Conservation (phyloP, 1,140 invertebrate species). For the Bombus terrestris region DNA sequence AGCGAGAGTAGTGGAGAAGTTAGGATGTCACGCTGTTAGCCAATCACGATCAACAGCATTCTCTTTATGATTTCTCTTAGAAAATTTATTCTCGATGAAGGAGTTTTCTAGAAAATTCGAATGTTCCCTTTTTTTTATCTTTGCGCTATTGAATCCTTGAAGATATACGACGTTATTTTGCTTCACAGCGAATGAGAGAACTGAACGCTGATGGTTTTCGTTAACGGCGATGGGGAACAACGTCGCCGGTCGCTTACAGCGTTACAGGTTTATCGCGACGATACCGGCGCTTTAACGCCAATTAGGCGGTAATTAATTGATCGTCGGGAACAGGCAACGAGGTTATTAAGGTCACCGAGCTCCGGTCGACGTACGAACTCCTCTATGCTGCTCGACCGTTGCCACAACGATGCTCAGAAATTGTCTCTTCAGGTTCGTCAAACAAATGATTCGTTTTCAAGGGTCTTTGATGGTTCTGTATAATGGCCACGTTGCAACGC, state of each 20-base stretch:
- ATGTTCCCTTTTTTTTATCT: neutral
- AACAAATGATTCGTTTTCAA: neutral
- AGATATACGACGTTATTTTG: neutral
- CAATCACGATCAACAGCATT: neutral
- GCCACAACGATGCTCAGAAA: neutral
- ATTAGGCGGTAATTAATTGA: slow-evolving; percentile 74
- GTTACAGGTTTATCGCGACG: slow-evolving; percentile 54
- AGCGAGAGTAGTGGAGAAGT: neutral
- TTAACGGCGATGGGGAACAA: slow-evolving; percentile 14
- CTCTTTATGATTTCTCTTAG: neutral
- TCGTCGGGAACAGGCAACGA: slow-evolving; percentile 68
- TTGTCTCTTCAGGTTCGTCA: neutral
- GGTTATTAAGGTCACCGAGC: slow-evolving; percentile 69
- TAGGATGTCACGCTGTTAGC: neutral
- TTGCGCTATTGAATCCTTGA: neutral
- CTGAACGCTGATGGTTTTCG: neutral
- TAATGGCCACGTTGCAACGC: too few species aligned
- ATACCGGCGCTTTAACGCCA: slow-evolving; percentile 67
- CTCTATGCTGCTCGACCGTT: neutral
- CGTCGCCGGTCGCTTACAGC: slow-evolving; percentile 31
- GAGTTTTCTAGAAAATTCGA: neutral
- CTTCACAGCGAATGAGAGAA: neutral
- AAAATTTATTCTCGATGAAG: neutral
- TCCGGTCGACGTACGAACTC: slow-evolving; percentile 44
- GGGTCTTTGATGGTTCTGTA: neutral